Base-by-base conservation (phyloP, 2,888 invertebrate genomes). In the Meiosimyza platycephala region DNA sequence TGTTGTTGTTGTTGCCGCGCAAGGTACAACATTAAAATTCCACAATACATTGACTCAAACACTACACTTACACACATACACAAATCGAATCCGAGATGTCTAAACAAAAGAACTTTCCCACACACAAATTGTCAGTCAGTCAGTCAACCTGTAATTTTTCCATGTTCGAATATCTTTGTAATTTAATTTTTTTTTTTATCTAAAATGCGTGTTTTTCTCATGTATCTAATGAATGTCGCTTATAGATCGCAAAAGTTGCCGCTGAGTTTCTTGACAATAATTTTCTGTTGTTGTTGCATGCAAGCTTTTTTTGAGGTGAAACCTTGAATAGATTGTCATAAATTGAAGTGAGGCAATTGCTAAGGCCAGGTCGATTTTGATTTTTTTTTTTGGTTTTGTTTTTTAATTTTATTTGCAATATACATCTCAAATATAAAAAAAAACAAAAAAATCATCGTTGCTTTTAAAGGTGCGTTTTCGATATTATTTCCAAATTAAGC, bases 101-200 rank as follows among this genome's bases (percentile, higher is more conserved):
- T 48, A 15, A 62, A 62, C 60, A 62, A 51, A 50, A 64, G 64
- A 64, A 64, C 51, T 64, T 64, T 64, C 64, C 64, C 64, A 64
- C 64, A 64, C 64, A 64, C 60, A 62, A 40, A 40, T 15, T 28
- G 28, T 11, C 28, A 57, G 57, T 57, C 57, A 28, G 28, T 57
- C 22, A 57, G 22, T 57, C 28, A 28, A 28, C 22, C 5, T 6
- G 18, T 55, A 12, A 12, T 55, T 55, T 55, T n/a, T 55, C 11
- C 15, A 18, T 4, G 16, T 55, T 57, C 57, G 28, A 57, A 28
- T 18, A 28, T 57, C 12, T 57, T 13, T 28, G 28, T 57, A 55
- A 28, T 57, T 57, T 57, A 16, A 16, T 16, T 57, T 57, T 7
- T 57, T 7, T 57, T 18, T 57, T 12, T 57, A 57, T 57, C 57